phyloP scores from a whole-genome alignment of 2,888 invertebrate genomes.

The Diaphora mendica region DNA sequence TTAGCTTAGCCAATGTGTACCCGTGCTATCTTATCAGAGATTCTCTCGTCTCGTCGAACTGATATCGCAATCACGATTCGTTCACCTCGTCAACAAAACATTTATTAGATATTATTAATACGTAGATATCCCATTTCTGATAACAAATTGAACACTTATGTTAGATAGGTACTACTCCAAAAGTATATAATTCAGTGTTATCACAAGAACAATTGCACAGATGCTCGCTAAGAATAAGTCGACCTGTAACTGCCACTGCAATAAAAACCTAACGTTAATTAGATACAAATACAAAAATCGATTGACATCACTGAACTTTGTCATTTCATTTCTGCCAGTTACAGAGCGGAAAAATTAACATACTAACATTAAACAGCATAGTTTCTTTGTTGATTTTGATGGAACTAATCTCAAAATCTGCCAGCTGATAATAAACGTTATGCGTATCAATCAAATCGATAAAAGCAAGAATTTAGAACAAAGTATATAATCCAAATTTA shows the following conservation, averaged over 20 bases:
- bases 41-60: slow-evolving; percentile 38
- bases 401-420: background rate
- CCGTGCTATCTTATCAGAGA: slow-evolving; percentile 49
- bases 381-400: background rate
- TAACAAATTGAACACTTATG: background rate
- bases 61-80: slow-evolving; percentile 33
- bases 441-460: background rate
- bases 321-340: background rate
- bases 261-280: background rate
- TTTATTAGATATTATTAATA: background rate
- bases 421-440: background rate
- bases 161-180: background rate
- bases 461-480: background rate
- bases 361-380: background rate
- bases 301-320: background rate
- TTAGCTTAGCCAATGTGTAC: slow-evolving; percentile 33
- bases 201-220: background rate
- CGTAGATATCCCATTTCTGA: background rate
- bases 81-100: slow-evolving; percentile 40
- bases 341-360: background rate
- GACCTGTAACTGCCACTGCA: background rate
- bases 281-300: background rate
- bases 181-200: background rate
- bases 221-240: background rate
- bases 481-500: background rate